phyloP scores from a whole-genome alignment of 2,113 vertebrate genomes.

The Myrmecobius fasciatus region DNA sequence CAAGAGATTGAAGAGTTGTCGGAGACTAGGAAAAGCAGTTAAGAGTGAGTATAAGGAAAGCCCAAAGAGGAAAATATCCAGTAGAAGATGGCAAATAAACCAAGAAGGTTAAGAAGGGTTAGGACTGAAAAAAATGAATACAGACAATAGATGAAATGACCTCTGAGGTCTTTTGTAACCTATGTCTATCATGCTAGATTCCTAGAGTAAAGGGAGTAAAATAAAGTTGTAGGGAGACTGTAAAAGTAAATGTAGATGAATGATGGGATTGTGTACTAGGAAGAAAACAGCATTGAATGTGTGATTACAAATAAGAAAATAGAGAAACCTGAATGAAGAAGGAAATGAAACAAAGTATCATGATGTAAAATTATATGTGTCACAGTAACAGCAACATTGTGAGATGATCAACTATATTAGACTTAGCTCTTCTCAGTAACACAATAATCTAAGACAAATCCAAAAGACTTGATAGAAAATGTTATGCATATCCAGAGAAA shows the following conservation, averaged over 20 bases:
- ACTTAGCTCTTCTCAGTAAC: not conserved
- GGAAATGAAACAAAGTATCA: not conserved
- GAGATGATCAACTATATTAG: not conserved
- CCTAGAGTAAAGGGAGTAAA: not conserved
- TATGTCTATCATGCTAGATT: too few relatives aligned
- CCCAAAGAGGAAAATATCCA: too few relatives aligned
- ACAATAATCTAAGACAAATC: not conserved
- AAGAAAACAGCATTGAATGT: not conserved
- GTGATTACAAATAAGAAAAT: not conserved
- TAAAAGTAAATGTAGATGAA: not conserved
- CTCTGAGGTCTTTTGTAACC: too few relatives aligned
- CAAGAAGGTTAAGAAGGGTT: too few relatives aligned
- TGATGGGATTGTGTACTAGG: too few relatives aligned
- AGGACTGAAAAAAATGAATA: too few relatives aligned
- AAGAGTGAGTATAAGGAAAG: not conserved
- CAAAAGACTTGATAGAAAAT: too few relatives aligned
- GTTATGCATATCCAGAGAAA: not conserved
- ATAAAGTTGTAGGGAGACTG: not conserved
- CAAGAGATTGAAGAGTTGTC: not conserved
- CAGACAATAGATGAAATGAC: too few relatives aligned
- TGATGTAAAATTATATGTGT: not conserved
- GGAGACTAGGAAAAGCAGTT: not conserved
- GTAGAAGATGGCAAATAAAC: too few relatives aligned
- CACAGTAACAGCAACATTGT: not conserved
- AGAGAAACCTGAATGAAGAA: slow-evolving; percentile 3